Percentiles rank a stretch among this genome's conserved stretches.
phyloP scores from a whole-genome alignment of 1,140 invertebrate species.

The Orius insidiosus region DNA sequence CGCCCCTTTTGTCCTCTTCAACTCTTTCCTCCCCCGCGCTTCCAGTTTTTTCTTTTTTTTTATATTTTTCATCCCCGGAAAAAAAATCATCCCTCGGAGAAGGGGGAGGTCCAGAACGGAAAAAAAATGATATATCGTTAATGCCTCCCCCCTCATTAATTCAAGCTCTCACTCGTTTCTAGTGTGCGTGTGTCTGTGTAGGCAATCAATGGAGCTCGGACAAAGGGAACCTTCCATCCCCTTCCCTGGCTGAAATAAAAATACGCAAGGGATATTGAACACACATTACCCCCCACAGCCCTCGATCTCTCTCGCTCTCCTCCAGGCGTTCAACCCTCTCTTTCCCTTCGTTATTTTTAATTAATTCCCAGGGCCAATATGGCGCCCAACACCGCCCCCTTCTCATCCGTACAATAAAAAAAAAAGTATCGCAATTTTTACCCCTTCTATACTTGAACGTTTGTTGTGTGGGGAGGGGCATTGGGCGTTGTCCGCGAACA shows the following conservation, averaged over 20 bases:
- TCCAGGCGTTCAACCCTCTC: background rate
- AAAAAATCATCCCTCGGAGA: slow-evolving; percentile 2
- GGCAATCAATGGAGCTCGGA: slow-evolving; percentile 9
- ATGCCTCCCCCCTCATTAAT: slow-evolving; percentile 11
- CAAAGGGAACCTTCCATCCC: slow-evolving; percentile 5
- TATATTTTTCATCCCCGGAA: slow-evolving; percentile 1
- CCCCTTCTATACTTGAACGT: too few species aligned
- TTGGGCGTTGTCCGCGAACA: slow-evolving; percentile 3
- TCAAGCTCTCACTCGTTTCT: slow-evolving; percentile 5
- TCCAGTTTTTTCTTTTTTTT: slow-evolving; percentile 3
- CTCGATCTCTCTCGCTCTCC: background rate
- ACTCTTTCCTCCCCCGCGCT: background rate
- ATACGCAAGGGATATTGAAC: slow-evolving; percentile 10
- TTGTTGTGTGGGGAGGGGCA: too few species aligned
- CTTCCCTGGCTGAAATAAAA: slow-evolving; percentile 1
- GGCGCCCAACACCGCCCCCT: background rate
- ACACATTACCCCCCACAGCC: slow-evolving; percentile 4
- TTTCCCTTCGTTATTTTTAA: slow-evolving; percentile 11
- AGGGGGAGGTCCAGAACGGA: background rate
- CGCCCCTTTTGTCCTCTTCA: slow-evolving; percentile 1
- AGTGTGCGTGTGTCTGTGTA: background rate
- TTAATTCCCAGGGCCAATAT: slow-evolving; percentile 10
- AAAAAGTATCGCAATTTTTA: too few species aligned
- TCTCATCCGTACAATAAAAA: too few species aligned
- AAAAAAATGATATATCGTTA: slow-evolving; percentile 12